Evolutionary conservation across 2,113 vertebrate species (phyloP), one percentile per base, ranked within the genome.

Genomic region (Malurus alboscapulatus): DNA sequence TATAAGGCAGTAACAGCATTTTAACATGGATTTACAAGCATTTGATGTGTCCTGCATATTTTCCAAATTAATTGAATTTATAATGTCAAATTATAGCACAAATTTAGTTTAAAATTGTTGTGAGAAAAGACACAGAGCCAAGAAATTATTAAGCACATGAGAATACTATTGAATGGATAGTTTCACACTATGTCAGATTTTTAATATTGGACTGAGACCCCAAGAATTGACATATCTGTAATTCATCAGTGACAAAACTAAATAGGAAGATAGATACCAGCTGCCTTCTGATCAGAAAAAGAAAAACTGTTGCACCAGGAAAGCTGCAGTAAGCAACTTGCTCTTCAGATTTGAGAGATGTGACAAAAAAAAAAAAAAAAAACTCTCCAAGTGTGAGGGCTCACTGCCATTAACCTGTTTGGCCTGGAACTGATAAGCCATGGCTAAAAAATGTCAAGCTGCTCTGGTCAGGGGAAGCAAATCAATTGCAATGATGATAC

Each of bases 1-100:
- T 90, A 48, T 92, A 91, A 88, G 66, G 57, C 79, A 90, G 75
- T 79, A 88, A 65, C 51, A 79, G 10, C 66, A 92, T 96, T 95
- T 96, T 90, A 94, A 93, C 63, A 61, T 34, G 62, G 4, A 90
- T 88, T 94, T 95, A 87, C 48, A 93, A 92, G 69, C 67, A 74
- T 47, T 91, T 90, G 68, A 84, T 7, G 6, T 87, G 55, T 80
- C 36, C 72, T 86, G 59, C 24, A 55, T 90, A 94, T 93, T 94
- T 90, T 88, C 48, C 32, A 90, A 93, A 94, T 94, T 94, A 96
- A 94, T 84, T 92, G 65, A 82, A 92, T 72, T 93, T 20, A 30
- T 93, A 84, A 84, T 77, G 48, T 75, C 75, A 91, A n/a, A 81
- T 89, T 91, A 86, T 61, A 92, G 58, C 34, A 67, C 27, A 47